Conservation (phyloP, 1,140 invertebrate genomes). For the Aphelenchoides besseyi region DNA sequence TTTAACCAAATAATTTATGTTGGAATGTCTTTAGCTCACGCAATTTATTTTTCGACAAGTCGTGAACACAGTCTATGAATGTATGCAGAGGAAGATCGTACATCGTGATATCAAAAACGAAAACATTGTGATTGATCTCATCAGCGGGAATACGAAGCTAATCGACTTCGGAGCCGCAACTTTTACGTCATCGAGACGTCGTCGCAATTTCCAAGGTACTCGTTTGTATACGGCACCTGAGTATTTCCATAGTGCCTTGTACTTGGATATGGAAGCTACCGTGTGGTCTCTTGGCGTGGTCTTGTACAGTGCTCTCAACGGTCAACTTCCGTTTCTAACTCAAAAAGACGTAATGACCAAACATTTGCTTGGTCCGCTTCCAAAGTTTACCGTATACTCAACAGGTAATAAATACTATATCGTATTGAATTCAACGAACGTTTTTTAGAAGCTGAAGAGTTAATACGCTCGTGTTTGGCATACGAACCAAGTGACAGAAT, state of each 20-base stretch:
- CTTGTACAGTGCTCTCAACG: constrained; percentile 72
- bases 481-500: too few relatives aligned
- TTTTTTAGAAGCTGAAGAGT: too few relatives aligned
- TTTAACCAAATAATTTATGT: constrained; percentile 18
- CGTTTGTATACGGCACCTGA: constrained; percentile 71
- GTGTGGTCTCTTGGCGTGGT: constrained; percentile 72
- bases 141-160: constrained; percentile 63
- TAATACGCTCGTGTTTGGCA: too few relatives aligned
- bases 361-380: constrained; percentile 49
- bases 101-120: constrained; percentile 66
- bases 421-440: too few relatives aligned
- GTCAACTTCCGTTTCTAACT: constrained; percentile 72
- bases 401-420: too few relatives aligned
- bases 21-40: constrained; percentile 49
- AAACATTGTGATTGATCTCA: constrained; percentile 66
- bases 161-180: constrained; percentile 67
- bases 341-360: constrained; percentile 69
- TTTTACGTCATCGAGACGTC: constrained; percentile 64
- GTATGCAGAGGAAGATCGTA: constrained; percentile 42
- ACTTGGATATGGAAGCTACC: constrained; percentile 69
- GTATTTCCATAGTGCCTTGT: constrained; percentile 69
- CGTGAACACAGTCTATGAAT: constrained; percentile 59
- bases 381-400: constrained; percentile 24
- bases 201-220: constrained; percentile 71
- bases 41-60: constrained; percentile 65